A percentile compares a stretch with the other conserved stretches of the same genome.
Conservation (phyloP, 2,797 vertebrate genomes). For the Brachyrhaphis roseni region DNA sequence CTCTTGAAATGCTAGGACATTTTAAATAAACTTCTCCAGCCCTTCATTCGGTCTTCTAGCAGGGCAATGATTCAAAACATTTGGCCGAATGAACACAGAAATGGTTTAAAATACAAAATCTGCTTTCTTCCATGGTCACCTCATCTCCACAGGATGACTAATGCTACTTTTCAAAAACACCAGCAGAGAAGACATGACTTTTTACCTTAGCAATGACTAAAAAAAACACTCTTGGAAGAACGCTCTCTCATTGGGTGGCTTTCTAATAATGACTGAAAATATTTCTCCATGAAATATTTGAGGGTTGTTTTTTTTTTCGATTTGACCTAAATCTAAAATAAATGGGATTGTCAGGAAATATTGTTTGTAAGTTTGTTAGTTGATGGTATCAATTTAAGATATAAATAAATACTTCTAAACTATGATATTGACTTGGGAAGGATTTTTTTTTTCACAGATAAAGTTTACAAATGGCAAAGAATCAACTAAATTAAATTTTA, state of each 20-base stretch:
- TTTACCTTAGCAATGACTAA: background rate
- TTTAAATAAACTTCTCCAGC: too few species aligned
- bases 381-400: background rate
- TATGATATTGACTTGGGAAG: background rate
- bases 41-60: too few species aligned
- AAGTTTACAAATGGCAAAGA: background rate
- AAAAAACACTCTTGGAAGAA: background rate
- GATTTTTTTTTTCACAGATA: too few species aligned
- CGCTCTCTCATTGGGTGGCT: background rate
- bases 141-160: background rate
- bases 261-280: background rate
- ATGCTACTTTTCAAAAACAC: background rate
- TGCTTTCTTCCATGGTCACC: too few species aligned
- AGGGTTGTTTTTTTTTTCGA: background rate
- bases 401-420: background rate
- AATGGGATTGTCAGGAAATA: background rate
- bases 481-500: background rate
- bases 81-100: too few species aligned
- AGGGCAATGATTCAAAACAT: too few species aligned
- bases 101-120: too few species aligned
- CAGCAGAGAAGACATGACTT: background rate
- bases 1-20: too few species aligned
- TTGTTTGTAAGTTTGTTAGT: background rate
- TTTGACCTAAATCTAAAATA: background rate
- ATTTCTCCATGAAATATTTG: background rate